Percentiles rank a stretch among this genome's conserved stretches.
These are phyloP conservation scores for Struthio camelus DNA, from an alignment of 2,113 vertebrate genomes.

Conservation along the genomic window DNA sequence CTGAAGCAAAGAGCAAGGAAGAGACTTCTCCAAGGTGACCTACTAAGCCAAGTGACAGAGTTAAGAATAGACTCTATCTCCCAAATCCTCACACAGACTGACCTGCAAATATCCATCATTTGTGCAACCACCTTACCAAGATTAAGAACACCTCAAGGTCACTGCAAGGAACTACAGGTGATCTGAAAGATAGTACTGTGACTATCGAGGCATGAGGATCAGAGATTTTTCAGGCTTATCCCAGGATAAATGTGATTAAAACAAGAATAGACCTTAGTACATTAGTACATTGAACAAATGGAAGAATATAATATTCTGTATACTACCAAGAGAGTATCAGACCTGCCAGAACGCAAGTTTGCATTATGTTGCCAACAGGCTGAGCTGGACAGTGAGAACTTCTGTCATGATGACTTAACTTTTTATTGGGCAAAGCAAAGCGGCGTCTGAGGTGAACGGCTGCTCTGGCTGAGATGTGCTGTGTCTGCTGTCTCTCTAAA, in stretches of 20 bases:
- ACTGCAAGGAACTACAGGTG: not conserved
- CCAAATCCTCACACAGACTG: not conserved
- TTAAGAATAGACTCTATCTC: slow-evolving; percentile 35
- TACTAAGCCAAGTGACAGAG: not conserved
- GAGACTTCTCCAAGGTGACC: slow-evolving; percentile 24
- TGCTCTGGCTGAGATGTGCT: not conserved
- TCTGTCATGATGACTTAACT: accelerated
- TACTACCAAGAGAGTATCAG: not conserved
- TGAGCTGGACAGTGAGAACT: not conserved
- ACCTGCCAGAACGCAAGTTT: not conserved
- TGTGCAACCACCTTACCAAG: not conserved
- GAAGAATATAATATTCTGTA: not conserved
- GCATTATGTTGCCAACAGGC: too few species aligned
- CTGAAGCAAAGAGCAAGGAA: not conserved
- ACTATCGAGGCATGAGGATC: not conserved
- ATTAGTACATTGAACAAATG: not conserved
- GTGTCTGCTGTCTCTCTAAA: not conserved
- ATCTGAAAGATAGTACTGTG: not conserved
- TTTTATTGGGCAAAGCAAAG: not conserved
- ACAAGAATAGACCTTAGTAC: not conserved
- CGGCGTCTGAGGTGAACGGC: not conserved
- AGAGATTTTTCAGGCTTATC: not conserved
- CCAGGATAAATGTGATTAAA: not conserved
- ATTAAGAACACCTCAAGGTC: not conserved
- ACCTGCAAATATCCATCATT: slow-evolving; percentile 7